Conservation (phyloP, 2,113 vertebrate species). For the Emydocephalus ijimae region DNA sequence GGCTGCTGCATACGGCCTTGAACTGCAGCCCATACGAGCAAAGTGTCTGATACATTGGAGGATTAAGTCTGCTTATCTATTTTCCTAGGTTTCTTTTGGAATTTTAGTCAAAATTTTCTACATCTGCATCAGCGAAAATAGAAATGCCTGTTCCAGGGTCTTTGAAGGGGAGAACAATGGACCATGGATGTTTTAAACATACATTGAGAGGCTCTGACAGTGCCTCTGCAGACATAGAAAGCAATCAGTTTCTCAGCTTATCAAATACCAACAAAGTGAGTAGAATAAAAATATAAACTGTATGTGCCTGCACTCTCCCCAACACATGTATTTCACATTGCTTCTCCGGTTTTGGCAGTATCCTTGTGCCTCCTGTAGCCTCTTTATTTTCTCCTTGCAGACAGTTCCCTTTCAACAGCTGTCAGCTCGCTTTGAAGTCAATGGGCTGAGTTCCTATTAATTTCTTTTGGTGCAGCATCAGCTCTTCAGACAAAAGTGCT, state of each 20-base stretch:
- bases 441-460: neutral
- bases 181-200: slow-evolving; percentile 48
- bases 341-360: neutral
- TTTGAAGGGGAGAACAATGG: slow-evolving; percentile 39
- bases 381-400: slow-evolving; percentile 24
- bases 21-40: slow-evolving; percentile 41
- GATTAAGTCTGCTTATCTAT: slow-evolving; percentile 61
- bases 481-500: neutral
- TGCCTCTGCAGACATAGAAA: neutral
- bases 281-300: slow-evolving; percentile 36
- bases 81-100: slow-evolving; percentile 48
- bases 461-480: rapidly evolving
- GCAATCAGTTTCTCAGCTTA: slow-evolving; percentile 25
- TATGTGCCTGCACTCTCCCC: neutral
- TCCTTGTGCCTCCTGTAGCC: neutral
- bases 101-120: slow-evolving; percentile 58
- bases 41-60: slow-evolving; percentile 31
- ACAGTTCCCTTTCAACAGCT: neutral
- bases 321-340: neutral
- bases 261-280: neutral
- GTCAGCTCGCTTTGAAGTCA: slow-evolving; percentile 7
- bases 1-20: slow-evolving; percentile 23
- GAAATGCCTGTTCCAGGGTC: slow-evolving; percentile 21
- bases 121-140: slow-evolving; percentile 54
- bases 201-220: slow-evolving; percentile 45